Evolutionary conservation across 2,113 vertebrate genomes (phyloP), one percentile per base, ranked within the genome.

Genomic region (Oxygymnocypris stewartii): DNA sequence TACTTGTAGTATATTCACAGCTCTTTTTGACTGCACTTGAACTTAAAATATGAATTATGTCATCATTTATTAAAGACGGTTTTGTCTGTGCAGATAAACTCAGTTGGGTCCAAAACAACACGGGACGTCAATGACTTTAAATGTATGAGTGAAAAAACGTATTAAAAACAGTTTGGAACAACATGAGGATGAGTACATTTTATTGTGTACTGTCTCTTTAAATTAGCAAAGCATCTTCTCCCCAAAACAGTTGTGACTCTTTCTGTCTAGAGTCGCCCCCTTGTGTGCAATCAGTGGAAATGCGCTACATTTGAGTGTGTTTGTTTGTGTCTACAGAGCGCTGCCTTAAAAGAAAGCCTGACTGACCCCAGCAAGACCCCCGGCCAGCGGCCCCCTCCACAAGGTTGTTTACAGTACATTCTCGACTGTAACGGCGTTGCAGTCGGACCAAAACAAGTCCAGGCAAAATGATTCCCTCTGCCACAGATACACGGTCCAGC

Each of bases 401-500:
- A 99, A 99, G 98, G 98, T 99, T 96, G 94, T 97, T 96, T 97
- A 96, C 96, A 97, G 95, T 96, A 96, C 91, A 96, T 96, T 96
- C 95, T 96, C 93, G 96, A 97, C 95, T 96, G 95, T 97, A 97
- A 96, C 95, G 95, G 95, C 95, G 95, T 96, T 93, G 92, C 95
- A 93, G 94, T 95, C 93, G 96, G 94, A 93, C 95, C 96, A 91
- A 97, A 96, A 93, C 96, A 95, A 93, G 94, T 96, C 94, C 96
- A 96, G 93, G 93, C 57, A 76, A 82, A 78, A 63, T 87, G 73
- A 87, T 85, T 82, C 49, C 13, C 47, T 31, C 78, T 14, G 8
- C 82, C 77, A 16, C 51, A 85, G 35, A 63, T 25, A 71, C 54
- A 35, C 23, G 67, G 51, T 51, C 84, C 51, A 80, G 40, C 14